These are phyloP conservation scores for Syndactyla subalaris DNA, from an alignment of 2,797 vertebrate genomes.

Conservation along the genomic window DNA sequence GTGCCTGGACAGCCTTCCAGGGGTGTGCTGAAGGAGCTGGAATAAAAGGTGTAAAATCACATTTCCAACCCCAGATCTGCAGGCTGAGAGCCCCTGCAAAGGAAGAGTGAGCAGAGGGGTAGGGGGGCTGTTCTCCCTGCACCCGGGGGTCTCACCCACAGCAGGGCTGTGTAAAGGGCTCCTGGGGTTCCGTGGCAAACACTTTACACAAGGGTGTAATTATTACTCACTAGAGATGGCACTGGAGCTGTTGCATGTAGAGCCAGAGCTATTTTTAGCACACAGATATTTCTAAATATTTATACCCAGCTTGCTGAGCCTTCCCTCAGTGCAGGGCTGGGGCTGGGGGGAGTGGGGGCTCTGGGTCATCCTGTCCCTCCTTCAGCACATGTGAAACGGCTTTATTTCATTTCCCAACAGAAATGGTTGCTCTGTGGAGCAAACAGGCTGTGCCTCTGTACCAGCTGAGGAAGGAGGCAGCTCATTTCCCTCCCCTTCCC, in stretches of 20 bases:
- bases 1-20: rapidly evolving
- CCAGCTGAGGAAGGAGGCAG: not conserved
- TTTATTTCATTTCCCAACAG: not conserved
- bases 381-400: rapidly evolving
- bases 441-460: not conserved
- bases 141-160: not conserved
- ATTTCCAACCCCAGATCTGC: rapidly evolving
- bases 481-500: not conserved
- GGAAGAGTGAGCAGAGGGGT: rapidly evolving
- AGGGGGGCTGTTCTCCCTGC: rapidly evolving
- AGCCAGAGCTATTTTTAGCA: not conserved
- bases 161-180: not conserved
- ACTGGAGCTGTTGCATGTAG: not conserved
- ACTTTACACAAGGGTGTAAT: rapidly evolving
- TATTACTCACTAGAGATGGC: not conserved
- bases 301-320: not conserved
- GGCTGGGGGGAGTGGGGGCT: rapidly evolving
- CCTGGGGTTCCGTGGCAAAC: not conserved
- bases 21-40: not conserved
- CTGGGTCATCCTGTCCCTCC: not conserved
- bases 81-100: not conserved
- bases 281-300: not conserved
- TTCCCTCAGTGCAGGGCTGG: not conserved
- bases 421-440: rapidly evolving
- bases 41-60: rapidly evolving